These are phyloP conservation scores for Brachylomia viminalis DNA, from an alignment of 2,888 invertebrate genomes.

Conservation along the genomic window DNA sequence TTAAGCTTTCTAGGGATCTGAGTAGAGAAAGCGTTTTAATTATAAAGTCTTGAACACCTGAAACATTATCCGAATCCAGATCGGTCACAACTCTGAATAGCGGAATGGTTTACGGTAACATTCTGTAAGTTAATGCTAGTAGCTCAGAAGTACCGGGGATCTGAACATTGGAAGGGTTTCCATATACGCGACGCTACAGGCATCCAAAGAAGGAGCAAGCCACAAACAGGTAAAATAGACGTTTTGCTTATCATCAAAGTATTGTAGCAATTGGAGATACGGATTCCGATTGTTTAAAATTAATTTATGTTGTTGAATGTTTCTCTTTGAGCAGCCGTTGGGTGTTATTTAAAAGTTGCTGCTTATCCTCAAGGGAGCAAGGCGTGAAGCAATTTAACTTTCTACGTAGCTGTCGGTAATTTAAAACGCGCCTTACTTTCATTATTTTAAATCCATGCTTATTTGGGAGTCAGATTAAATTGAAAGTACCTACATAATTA, in stretches of 20 bases:
- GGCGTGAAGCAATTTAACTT: slow-evolving; percentile 21
- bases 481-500: neutral
- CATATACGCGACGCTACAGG: neutral
- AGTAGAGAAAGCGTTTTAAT: no score
- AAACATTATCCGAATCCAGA: no score
- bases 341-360: neutral
- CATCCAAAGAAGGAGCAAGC: neutral
- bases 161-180: no score
- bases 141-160: no score
- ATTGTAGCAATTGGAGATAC: neutral
- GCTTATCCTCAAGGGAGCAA: neutral
- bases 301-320: neutral
- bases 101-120: no score
- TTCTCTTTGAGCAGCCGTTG: neutral
- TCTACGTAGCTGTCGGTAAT: slow-evolving; percentile 1
- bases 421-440: slow-evolving; percentile 17
- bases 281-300: neutral
- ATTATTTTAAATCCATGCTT: slow-evolving; percentile 9
- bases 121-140: no score
- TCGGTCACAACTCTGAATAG: no score
- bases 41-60: no score
- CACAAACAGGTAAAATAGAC: neutral
- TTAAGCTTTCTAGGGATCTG: no score
- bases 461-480: slow-evolving; percentile 10
- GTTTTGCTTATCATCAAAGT: neutral